A percentile compares a stretch with the other conserved stretches of the same genome.
These are phyloP conservation scores for Hirtodrosophila trivittata DNA, from an alignment of 2,888 invertebrate genomes.

Conservation along the genomic window DNA sequence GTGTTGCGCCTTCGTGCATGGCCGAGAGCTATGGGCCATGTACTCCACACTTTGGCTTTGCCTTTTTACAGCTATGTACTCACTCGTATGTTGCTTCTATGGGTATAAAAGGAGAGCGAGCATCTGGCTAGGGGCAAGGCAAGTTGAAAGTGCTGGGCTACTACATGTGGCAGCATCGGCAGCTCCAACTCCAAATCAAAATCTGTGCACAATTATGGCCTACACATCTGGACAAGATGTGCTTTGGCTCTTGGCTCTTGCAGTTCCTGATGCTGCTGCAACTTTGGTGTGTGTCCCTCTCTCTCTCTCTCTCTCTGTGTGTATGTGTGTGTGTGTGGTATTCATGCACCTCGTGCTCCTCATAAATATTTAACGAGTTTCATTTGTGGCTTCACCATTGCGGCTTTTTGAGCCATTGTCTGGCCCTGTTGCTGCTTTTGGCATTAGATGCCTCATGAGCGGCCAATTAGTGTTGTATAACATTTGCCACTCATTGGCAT, in stretches of 20 bases:
- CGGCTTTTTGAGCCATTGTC: conserved; percentile 57
- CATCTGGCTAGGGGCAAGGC: conserved; percentile 73
- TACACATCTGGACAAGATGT: conserved; percentile 76
- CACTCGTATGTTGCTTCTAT: conserved; percentile 16
- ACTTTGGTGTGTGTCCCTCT: neutral
- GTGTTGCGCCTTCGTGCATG: conserved; percentile 75
- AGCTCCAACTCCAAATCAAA: conserved; percentile 72
- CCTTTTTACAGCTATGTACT: conserved; percentile 66
- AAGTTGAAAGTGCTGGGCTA: conserved; percentile 27
- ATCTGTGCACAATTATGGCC: conserved; percentile 80
- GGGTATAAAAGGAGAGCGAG: conserved; percentile 29
- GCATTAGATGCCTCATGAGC: conserved; percentile 76
- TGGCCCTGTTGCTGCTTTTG: conserved; percentile 53
- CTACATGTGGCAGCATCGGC: conserved; percentile 26
- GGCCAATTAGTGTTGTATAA: conserved; percentile 77
- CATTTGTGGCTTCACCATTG: conserved; percentile 51
- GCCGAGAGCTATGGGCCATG: conserved; percentile 79
- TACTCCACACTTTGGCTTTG: conserved; percentile 57
- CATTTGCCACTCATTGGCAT: conserved; percentile 67
- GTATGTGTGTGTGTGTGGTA: conserved; percentile 44
- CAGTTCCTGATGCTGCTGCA: too few species aligned
- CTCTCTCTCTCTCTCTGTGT: conserved; percentile 5
- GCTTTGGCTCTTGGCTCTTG: conserved; percentile 1
- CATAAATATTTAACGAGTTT: conserved; percentile 79
- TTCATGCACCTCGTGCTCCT: conserved; percentile 76